Conservation (phyloP, 2,888 invertebrate species). For the Hemicrepidius hirtus region DNA sequence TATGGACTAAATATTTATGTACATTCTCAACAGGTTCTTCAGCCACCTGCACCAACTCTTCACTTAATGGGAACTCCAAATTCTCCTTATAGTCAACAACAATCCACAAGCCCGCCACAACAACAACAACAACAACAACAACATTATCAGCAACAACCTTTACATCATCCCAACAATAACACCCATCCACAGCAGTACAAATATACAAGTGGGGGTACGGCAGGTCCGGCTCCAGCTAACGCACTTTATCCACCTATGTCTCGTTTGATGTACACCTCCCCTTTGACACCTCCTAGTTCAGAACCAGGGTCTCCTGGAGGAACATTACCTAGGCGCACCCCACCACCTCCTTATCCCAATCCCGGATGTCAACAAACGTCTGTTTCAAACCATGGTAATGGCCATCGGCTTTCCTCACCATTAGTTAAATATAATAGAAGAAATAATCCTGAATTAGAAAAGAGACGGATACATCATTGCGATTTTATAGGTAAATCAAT, state of each 20-base stretch:
- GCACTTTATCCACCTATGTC: conserved; percentile 75
- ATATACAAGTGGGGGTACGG: conserved; percentile 64
- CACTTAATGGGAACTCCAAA: conserved; percentile 76
- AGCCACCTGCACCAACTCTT: conserved; percentile 73
- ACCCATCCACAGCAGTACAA: conserved; percentile 60
- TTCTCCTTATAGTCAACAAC: conserved; percentile 70
- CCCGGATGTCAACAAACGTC: conserved; percentile 70
- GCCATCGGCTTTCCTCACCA: conserved; percentile 66
- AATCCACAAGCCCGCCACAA: conserved; percentile 64
- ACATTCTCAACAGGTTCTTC: conserved; percentile 63
- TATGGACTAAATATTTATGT: neutral
- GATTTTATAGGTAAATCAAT: conserved; percentile 87
- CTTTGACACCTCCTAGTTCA: conserved; percentile 90
- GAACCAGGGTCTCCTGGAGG: conserved; percentile 90
- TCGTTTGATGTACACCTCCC: conserved; percentile 86
- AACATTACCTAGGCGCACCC: conserved; percentile 81
- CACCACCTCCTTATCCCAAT: conserved; percentile 86
- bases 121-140: conserved; percentile 68
- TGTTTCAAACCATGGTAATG: conserved; percentile 57
- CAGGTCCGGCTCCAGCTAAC: conserved; percentile 69
- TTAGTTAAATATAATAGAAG: conserved; percentile 89
- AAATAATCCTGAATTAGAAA: conserved; percentile 97
- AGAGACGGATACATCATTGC: conserved; percentile 96
- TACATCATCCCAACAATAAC: conserved; percentile 61
- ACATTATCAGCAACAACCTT: conserved; percentile 67